Base-by-base conservation (phyloP, 2,113 vertebrate species). In the Gila orcuttii region DNA sequence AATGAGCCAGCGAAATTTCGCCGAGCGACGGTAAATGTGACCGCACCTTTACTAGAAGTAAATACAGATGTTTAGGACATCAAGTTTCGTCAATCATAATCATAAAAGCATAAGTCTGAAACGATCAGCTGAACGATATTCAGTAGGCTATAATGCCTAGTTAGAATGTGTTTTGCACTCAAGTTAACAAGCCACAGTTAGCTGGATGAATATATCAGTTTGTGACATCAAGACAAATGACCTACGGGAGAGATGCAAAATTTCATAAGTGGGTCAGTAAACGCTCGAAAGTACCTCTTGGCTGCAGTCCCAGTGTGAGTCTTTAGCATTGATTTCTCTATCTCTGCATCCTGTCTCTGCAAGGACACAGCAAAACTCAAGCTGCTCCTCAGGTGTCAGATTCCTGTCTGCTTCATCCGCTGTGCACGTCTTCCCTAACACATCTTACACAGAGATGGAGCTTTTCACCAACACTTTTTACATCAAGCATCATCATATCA, bases 321-420 rank as follows among this genome's bases (percentile, higher is more conserved):
- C 80, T 52, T 82, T 17, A 52, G 52, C 64, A 82, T 69, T 69
- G 80, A 82, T 82, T 69, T 82, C 12, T 78, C 64, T 36, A 33
- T 21, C 1, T 45, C 62, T 69, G 42, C 62, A 69, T 69, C 80
- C 64, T 69, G 64, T 82, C 80, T 52, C 10, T 50, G 64, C 80
- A 52, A 82, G 80, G 64, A 55, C 80, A 69, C 45, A 2, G 80
- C 64, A 69, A 69, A 82, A 82, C 64, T 81, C 39, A 1, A 82
- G 45, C 80, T 55, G n/a, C 45, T 69, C 64, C 28, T 82, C 59
- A 31, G 60, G 45, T 82, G 45, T 82, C 80, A 36, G 25, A 52
- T 82, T 82, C 28, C 62, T 36, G 28, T 7, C 50, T 69, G 80
- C 28, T 45, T 79, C 77, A 79, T 21, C 21, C 57, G 9, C 76